A percentile compares a stretch with the other conserved stretches of the same genome.
Evolutionary conservation across 2,888 invertebrate genomes (phyloP).

Genomic region (Arrhopalites spinosus): DNA sequence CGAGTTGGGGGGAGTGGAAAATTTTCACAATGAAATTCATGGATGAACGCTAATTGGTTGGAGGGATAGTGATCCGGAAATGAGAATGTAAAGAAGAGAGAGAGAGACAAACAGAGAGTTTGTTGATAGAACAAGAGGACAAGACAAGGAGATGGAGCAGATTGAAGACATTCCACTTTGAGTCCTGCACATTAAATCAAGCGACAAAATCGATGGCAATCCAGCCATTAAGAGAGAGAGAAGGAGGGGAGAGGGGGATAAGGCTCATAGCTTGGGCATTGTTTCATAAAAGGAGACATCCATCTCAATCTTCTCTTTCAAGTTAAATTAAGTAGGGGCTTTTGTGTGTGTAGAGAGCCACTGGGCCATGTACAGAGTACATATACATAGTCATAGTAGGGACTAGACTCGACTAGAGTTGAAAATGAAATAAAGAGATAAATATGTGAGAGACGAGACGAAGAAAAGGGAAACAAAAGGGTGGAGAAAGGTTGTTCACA

Average conservation of each 20-base stretch:
- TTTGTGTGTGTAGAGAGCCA: too few relatives aligned
- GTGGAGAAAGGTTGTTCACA: too few relatives aligned
- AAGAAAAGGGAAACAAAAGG: too few relatives aligned
- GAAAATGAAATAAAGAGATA: not conserved
- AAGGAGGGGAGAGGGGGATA: not conserved
- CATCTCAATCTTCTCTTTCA: conserved; percentile 15
- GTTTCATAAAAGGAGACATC: conserved; percentile 21
- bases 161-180: not conserved
- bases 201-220: conserved; percentile 29
- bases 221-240: not conserved
- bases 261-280: too few relatives aligned
- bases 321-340: not conserved
- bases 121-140: not conserved
- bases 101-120: not conserved
- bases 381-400: not conserved
- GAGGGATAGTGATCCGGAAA: not conserved
- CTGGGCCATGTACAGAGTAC: too few relatives aligned
- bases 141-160: not conserved
- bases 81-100: not conserved
- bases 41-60: not conserved
- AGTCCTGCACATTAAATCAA: conserved; percentile 1
- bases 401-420: too few relatives aligned
- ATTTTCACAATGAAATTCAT: too few relatives aligned
- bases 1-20: too few relatives aligned
- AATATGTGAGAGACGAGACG: not conserved